Base-by-base conservation (phyloP, 2,797 vertebrate species). In the Lagocephalus sceleratus region DNA sequence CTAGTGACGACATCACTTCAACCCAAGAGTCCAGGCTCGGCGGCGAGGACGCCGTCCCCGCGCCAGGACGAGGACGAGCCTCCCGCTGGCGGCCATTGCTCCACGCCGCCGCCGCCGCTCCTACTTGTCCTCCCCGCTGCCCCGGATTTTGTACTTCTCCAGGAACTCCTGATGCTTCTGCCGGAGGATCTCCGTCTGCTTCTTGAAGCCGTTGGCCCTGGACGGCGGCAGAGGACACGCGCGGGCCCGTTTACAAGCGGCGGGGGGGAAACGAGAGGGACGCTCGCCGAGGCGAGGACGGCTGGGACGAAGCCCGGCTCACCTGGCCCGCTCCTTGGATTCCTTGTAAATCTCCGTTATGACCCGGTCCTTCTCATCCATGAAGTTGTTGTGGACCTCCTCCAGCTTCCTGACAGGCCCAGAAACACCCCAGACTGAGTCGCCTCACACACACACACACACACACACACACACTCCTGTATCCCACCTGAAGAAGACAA, bases 271-370 rank as follows among this genome's bases (percentile, higher is more conserved):
- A 4, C 35, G 1, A 16, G 20, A 12, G 12, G 32, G 3, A 14
- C 11, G 32, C 4, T 10, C 32, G 12, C 26, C 26, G 8, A 10
- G 8, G 26, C 8, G 3, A 9, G 3, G 3, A 29, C 8, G 26
- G 26, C 11, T 11, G 1, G 26, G 26, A 1, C 1, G 26, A 29
- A 11, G 14, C 5, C 32, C 43, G 26, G 42, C 85, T 82, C 66
- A 96, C 94, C 90, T 94, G 67, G 93, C 93, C 59, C 85, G 83
- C 47, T 92, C 91, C 84, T 93, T 94, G 25, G 86, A 87, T 10
- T 94, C 88, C 0, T 92, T 93, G 79, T 96, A 95, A 65, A 96
- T 91, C 64, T 92, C 78, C 2, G 79, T 90, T 65, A 96, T 93
- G 60, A 75, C 51, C 51, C 83, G 63, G 51, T 95, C 93, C 70